Conservation (phyloP, 2,113 vertebrate genomes). For the Megaptera novaeangliae region DNA sequence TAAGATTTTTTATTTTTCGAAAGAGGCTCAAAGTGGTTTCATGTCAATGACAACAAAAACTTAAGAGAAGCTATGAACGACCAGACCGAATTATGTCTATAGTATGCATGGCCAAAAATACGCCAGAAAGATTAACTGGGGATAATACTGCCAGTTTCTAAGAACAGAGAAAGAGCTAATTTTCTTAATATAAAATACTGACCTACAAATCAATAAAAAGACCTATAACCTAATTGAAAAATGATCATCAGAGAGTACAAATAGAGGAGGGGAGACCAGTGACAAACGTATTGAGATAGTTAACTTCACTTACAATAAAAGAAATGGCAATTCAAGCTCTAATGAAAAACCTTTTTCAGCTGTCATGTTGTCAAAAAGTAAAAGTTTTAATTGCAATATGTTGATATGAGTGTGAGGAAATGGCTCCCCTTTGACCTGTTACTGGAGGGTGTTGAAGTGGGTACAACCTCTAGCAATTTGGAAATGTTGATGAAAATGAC, state of each 20-base stretch:
- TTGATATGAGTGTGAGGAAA: not conserved
- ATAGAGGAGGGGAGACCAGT: not conserved
- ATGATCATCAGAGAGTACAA: not conserved
- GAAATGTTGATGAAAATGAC: not conserved
- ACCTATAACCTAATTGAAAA: not conserved
- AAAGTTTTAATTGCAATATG: not conserved
- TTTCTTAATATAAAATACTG: not conserved
- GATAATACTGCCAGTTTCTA: not conserved
- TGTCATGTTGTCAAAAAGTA: not conserved
- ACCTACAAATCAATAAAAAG: not conserved
- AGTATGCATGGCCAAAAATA: not conserved
- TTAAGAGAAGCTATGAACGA: not conserved
- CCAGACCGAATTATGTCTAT: not conserved
- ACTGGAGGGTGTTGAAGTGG: not conserved
- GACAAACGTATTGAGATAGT: fast-evolving
- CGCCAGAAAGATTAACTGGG: not conserved
- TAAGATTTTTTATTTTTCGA: not conserved
- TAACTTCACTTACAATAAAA: not conserved
- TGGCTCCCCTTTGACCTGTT: not conserved
- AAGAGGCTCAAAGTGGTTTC: not conserved
- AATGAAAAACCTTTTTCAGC: not conserved
- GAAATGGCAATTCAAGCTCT: not conserved
- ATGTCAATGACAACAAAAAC: not conserved
- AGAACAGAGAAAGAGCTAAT: not conserved
- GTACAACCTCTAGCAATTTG: fast-evolving